These are phyloP conservation scores for Nematolebias whitei DNA, from an alignment of 2,113 vertebrate genomes.

Conservation along the genomic window DNA sequence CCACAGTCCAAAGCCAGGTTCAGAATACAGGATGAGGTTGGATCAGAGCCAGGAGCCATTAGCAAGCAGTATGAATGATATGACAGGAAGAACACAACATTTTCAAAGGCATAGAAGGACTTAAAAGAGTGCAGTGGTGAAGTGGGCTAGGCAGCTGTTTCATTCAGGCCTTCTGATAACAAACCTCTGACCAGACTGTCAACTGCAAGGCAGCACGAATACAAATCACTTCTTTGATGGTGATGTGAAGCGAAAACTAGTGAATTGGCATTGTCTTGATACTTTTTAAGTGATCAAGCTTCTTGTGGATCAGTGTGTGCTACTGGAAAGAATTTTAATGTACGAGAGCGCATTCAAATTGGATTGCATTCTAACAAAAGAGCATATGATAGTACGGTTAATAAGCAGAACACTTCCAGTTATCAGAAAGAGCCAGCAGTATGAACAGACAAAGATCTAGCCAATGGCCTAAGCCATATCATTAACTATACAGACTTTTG, in stretches of 20 bases:
- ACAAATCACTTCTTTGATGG: slow-evolving; percentile 64
- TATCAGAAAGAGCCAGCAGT: slow-evolving; percentile 58
- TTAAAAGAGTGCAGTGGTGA: slow-evolving; percentile 42
- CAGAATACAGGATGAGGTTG: slow-evolving; percentile 63
- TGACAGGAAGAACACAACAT: slow-evolving; percentile 61
- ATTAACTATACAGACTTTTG: slow-evolving; percentile 52
- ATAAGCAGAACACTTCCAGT: slow-evolving; percentile 60
- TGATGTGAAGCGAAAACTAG: slow-evolving; percentile 55
- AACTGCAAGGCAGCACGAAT: slow-evolving; percentile 47
- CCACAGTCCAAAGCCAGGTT: slow-evolving; percentile 45
- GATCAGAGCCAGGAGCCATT: slow-evolving; percentile 71
- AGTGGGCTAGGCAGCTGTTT: slow-evolving; percentile 72
- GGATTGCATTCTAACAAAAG: slow-evolving; percentile 51
- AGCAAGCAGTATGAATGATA: slow-evolving; percentile 60
- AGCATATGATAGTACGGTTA: slow-evolving; percentile 66
- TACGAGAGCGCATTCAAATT: slow-evolving; percentile 37
- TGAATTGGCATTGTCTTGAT: slow-evolving; percentile 33
- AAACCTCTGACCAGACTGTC: slow-evolving; percentile 64
- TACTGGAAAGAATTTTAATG: slow-evolving; percentile 49
- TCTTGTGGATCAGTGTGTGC: slow-evolving; percentile 28
- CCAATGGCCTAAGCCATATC: slow-evolving; percentile 65
- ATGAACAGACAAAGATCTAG: slow-evolving; percentile 64
- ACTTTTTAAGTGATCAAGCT: slow-evolving; percentile 51
- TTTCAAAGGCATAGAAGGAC: slow-evolving; percentile 68
- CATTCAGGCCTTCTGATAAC: slow-evolving; percentile 75